Conservation (phyloP, 2,797 vertebrate species). For the Nannoperca obscura region DNA sequence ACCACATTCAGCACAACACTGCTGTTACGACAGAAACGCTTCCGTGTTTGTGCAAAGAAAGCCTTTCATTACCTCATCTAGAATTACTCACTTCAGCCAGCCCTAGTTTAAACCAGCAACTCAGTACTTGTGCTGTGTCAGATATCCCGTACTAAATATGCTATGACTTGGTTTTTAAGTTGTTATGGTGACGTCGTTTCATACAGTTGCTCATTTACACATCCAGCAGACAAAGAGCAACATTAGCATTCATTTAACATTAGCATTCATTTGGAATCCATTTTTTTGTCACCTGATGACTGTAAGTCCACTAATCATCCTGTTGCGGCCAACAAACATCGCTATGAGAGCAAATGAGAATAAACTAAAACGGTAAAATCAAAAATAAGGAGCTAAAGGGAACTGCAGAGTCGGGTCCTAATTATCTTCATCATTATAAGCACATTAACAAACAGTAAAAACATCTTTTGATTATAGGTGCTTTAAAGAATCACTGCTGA, state of each 20-base stretch:
- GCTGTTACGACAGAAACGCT: slow-evolving; percentile 11
- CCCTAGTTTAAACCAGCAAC: not conserved
- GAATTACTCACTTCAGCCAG: slow-evolving; percentile 12
- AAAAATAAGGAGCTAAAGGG: not conserved
- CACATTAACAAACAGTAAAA: not conserved
- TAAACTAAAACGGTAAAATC: not conserved
- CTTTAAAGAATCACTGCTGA: not conserved
- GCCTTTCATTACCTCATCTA: slow-evolving; percentile 12
- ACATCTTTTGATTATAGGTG: not conserved
- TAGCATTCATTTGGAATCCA: not conserved
- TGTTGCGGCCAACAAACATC: not conserved
- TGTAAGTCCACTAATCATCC: not conserved
- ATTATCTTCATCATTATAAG: not conserved
- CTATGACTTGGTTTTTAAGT: not conserved
- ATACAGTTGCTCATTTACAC: no score
- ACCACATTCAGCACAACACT: slow-evolving; percentile 22
- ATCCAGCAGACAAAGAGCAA: not conserved
- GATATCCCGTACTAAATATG: not conserved
- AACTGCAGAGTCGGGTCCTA: not conserved
- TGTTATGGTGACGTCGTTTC: not conserved
- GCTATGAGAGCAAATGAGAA: not conserved
- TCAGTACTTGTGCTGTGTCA: not conserved
- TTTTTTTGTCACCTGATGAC: not conserved
- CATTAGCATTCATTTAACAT: not conserved
- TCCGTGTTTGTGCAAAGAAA: not conserved